Percentiles rank a stretch among this genome's conserved stretches.
Conservation (phyloP, 2,888 invertebrate genomes). For the Encarsia formosa region DNA sequence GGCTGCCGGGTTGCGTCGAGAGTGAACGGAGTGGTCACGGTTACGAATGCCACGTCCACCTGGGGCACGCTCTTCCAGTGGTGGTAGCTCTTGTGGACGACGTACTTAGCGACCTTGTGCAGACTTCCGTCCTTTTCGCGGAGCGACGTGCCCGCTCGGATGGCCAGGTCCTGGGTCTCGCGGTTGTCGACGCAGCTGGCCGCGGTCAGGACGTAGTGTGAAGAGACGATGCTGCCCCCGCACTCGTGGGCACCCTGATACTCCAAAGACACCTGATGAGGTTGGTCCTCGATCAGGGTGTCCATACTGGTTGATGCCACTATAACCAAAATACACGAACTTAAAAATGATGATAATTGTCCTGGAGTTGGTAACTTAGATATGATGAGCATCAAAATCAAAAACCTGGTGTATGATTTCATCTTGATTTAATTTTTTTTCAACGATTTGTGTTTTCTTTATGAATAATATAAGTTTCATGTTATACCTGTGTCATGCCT, state of each 20-base stretch:
- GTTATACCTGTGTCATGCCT: too few species aligned
- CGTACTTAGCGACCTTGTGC: slow-evolving; percentile 48
- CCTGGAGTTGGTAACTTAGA: too few species aligned
- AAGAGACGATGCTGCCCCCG: background rate
- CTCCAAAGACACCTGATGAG: background rate
- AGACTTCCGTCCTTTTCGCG: slow-evolving; percentile 53
- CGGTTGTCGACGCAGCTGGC: background rate
- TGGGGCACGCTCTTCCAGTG: slow-evolving; percentile 36
- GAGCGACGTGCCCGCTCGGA: slow-evolving; percentile 50
- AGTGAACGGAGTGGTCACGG: slow-evolving; percentile 51
- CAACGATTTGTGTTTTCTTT: too few species aligned
- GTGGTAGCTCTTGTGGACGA: slow-evolving; percentile 56
- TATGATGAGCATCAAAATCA: too few species aligned
- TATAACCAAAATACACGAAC: too few species aligned
- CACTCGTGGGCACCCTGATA: background rate
- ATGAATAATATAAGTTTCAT: too few species aligned
- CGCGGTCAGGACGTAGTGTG: background rate
- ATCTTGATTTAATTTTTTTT: too few species aligned
- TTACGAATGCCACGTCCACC: slow-evolving; percentile 55
- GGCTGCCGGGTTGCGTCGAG: slow-evolving; percentile 52
- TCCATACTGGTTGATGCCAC: too few species aligned
- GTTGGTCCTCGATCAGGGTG: background rate
- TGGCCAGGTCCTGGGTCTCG: background rate
- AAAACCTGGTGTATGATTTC: too few species aligned
- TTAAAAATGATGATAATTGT: too few species aligned